Evolutionary conservation across 2,113 vertebrate species (phyloP), one percentile per base, ranked within the genome.

Genomic region (Callionymus lyra): DNA sequence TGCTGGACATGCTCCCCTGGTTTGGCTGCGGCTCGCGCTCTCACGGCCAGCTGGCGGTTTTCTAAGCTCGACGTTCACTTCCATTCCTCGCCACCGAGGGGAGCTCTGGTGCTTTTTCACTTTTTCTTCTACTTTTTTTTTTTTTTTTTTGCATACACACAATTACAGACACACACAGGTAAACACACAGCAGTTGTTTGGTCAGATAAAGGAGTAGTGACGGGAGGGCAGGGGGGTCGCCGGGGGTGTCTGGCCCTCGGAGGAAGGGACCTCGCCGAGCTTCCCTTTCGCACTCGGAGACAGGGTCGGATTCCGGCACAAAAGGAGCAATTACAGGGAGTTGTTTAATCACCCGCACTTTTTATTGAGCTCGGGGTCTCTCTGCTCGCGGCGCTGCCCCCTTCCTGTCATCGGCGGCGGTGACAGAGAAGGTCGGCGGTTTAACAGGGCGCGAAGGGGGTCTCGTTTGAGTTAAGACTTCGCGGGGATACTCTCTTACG

Each of bases 311-410:
- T 72, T 79, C 53, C 57, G 17, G 55, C 72, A 80, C 77, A 81
- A 80, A 84, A 83, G 71, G 75, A 75, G 73, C 80, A 82, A 82
- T 83, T 83, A 82, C 69, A 58, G 63, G 66, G 74, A 72, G 68
- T 75, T 79, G 74, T 81, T 81, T 80, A 86, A 83, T 82, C 80
- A 82, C 70, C 71, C 64, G 64, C 69, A 64, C 66, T 80, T 72
- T n/a, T 81, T 76, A 78, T 80, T 67, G 65, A 77, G 76, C 72
- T 63, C 12, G 13, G 63, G 57, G 70, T 68, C 64, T 75, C 55
- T 82, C 73, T 68, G 66, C 79, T 77, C 75, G 69, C 70, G 73
- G 64, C 70, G 70, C 82, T 76, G 76, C 68, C 70, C 67, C 54
- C n/a, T n/a, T 63, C 14, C 40, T 47, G 37, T 51, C 49, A 56